Evolutionary conservation across 2,113 vertebrate species (phyloP), one percentile per base, ranked within the genome.

Genomic region (Chaetodon auriga): DNA sequence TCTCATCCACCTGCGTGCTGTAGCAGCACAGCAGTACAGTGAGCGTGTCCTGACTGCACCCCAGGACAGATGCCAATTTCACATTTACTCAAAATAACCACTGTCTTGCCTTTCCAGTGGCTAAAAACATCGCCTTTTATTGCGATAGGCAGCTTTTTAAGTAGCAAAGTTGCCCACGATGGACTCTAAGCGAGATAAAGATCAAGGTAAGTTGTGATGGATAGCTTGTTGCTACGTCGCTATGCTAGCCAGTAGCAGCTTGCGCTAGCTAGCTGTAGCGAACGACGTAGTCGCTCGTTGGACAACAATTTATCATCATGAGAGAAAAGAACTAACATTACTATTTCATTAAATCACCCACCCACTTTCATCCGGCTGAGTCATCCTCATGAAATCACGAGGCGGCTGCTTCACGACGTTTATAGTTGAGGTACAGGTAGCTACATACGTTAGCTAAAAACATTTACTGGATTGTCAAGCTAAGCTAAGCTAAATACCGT

Each of bases 141-240:
- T 43, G 18, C 38, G 2, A 51, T 60, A 74, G 19, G 63, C 48
- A 54, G 36, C 38, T 58, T 30, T 58, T 36, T 19, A 1, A 48
- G 46, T 54, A 11, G 58, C 58, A 78, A 81, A 82, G 80, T 84
- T 85, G 30, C 68, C 68, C 78, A 82, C 35, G 55, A 96, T 96
- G 95, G 95, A 96, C 61, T 85, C 75, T 0, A 96, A 95, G 88
- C 93, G 94, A 78, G 95, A 96, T 8, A 95, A 93, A 65, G 95
- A 95, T 8, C 92, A 94, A 71, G 95, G 95, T 96, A 85, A 93
- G 95, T 93, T 80, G 64, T 36, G 38, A 68, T 61, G 64, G 68
- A 60, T 54, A 78, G 91, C 89, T 91, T 91, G 90, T 90, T 93
- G 93, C 92, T 90, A 91, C 57, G 80, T 25, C 1, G 84, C 75